These are phyloP conservation scores for Cephus cinctus DNA, from an alignment of 1,140 invertebrate genomes.

Conservation along the genomic window DNA sequence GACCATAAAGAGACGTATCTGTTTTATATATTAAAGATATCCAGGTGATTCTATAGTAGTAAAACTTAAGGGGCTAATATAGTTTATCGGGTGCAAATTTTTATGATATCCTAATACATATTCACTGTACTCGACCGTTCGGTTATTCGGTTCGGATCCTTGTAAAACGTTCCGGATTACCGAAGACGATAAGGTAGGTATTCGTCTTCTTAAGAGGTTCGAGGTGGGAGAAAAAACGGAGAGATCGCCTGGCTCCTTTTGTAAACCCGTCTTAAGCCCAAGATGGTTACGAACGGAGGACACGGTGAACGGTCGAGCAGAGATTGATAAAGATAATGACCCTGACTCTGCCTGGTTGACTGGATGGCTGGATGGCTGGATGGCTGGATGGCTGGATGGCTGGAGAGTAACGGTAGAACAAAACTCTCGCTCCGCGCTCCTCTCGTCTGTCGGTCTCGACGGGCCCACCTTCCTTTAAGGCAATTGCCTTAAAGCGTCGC, in stretches of 20 bases:
- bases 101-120: no score
- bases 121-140: not conserved
- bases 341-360: conserved; percentile 24
- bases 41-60: no score
- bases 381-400: conserved; percentile 9
- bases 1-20: no score
- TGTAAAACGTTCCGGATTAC: no score
- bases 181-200: conserved; percentile 3
- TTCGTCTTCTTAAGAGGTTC: no score
- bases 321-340: conserved; percentile 49
- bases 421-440: conserved; percentile 20
- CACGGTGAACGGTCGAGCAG: conserved; percentile 32
- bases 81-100: no score
- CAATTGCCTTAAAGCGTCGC: no score
- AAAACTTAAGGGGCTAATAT: no score
- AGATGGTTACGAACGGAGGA: conserved; percentile 39
- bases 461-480: conserved; percentile 4
- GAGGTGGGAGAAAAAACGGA: not conserved
- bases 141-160: no score
- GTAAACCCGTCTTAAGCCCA: conserved; percentile 38
- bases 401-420: conserved; percentile 40
- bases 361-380: conserved; percentile 14
- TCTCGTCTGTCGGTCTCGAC: conserved; percentile 9
- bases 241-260: conserved; percentile 15
- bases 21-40: no score